phyloP scores from a whole-genome alignment of 30 jellyfish, hydroid and myxozoan species.

The Cassiopea andromeda region DNA sequence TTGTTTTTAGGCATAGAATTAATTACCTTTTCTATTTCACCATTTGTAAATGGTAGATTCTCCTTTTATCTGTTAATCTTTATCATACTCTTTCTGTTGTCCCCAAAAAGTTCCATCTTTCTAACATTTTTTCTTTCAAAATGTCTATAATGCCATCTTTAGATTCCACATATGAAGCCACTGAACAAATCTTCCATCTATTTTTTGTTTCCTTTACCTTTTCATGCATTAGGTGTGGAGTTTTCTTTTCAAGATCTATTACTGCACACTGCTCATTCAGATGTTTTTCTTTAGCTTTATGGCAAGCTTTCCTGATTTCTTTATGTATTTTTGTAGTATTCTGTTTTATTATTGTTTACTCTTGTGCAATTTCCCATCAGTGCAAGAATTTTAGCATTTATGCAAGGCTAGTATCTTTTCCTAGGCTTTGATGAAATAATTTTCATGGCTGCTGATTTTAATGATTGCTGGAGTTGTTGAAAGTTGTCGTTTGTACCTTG shows the following conservation, averaged over 20 bases:
- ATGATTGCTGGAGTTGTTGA: background rate
- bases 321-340: background rate
- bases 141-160: constrained; percentile 27
- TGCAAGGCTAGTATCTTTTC: constrained; percentile 14
- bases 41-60: background rate
- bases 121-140: constrained; percentile 43
- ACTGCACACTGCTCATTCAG: background rate
- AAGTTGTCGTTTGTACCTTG: background rate
- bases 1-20: background rate
- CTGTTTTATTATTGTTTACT: background rate
- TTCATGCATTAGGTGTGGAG: constrained; percentile 5
- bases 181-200: constrained; percentile 16
- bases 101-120: constrained; percentile 36
- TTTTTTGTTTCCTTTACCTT: constrained; percentile 22
- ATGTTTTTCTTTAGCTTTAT: background rate
- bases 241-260: background rate
- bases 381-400: constrained; percentile 34
- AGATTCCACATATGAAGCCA: constrained; percentile 16
- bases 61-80: background rate
- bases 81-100: constrained; percentile 3
- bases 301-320: background rate
- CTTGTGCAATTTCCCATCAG: constrained; percentile 9
- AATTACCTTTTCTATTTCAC: background rate
- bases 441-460: background rate
- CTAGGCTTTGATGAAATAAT: constrained; percentile 1